Percentiles rank a stretch among this genome's conserved stretches.
Conservation (phyloP, 2,113 vertebrate genomes). For the Lampris megalopsis region DNA sequence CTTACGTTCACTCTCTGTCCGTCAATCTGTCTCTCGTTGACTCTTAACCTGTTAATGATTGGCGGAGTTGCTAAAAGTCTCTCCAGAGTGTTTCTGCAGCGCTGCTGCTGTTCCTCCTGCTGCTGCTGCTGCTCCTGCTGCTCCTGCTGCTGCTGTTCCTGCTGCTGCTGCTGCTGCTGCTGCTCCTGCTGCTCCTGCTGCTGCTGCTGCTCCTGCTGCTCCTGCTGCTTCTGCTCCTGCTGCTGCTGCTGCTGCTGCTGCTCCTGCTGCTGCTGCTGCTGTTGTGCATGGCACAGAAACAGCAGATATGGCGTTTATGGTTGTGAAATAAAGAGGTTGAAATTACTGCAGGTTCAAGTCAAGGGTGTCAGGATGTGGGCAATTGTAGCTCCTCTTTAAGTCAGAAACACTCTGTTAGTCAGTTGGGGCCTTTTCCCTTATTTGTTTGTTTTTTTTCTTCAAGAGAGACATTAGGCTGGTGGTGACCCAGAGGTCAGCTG, state of each 20-base stretch:
- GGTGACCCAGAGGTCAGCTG: slow-evolving; percentile 65
- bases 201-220: too few species aligned
- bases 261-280: too few species aligned
- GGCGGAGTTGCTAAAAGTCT: neutral
- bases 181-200: too few species aligned
- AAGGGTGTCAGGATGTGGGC: slow-evolving; percentile 36
- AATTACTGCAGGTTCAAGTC: slow-evolving; percentile 53
- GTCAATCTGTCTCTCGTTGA: slow-evolving; percentile 24
- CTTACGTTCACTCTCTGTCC: slow-evolving; percentile 24
- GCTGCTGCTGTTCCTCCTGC: neutral
- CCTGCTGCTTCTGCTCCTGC: too few species aligned
- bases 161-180: too few species aligned
- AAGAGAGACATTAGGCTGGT: slow-evolving; percentile 66
- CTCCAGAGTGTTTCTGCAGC: neutral
- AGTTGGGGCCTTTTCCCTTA: neutral
- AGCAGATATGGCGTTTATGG: neutral
- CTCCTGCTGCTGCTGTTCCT: too few species aligned
- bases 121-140: too few species aligned
- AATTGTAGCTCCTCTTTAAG: slow-evolving; percentile 35
- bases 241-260: too few species aligned
- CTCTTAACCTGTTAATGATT: slow-evolving; percentile 13
- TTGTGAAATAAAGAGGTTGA: slow-evolving; percentile 18
- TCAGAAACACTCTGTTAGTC: slow-evolving; percentile 23
- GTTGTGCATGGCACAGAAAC: slow-evolving; percentile 5
- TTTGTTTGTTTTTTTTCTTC: slow-evolving; percentile 75